phyloP scores from a whole-genome alignment of 2,888 invertebrate genomes.

The Busseola fusca region DNA sequence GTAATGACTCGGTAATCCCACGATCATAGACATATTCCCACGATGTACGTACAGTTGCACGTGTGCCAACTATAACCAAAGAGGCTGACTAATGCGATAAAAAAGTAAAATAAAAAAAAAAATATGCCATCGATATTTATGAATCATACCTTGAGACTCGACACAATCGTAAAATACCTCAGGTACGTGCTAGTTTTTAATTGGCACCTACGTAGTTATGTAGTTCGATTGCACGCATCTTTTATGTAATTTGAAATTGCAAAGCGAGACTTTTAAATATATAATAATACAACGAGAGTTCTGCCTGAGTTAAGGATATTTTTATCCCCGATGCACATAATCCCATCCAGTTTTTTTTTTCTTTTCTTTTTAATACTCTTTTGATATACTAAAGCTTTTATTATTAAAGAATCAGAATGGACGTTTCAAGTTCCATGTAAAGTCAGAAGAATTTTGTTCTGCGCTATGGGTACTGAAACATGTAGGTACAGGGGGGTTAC shows the following conservation, averaged over 20 bases:
- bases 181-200: conserved; percentile 29
- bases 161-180: conserved; percentile 19
- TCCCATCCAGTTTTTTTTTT: neutral
- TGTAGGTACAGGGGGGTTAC: too few species aligned
- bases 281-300: conserved; percentile 1
- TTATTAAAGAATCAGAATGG: neutral
- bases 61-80: neutral
- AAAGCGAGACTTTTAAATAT: neutral
- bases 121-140: conserved; percentile 18
- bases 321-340: conserved; percentile 16
- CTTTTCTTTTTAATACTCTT: neutral
- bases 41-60: neutral
- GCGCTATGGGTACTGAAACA: neutral
- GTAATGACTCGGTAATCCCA: conserved; percentile 13
- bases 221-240: conserved; percentile 17
- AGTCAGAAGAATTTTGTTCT: neutral
- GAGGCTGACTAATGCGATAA: conserved; percentile 21
- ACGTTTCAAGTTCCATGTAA: neutral
- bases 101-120: conserved; percentile 7
- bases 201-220: conserved; percentile 4
- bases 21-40: conserved; percentile 19
- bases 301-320: conserved; percentile 4
- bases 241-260: conserved; percentile 20
- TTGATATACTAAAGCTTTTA: neutral
- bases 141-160: conserved; percentile 21